Percentiles rank a stretch among this genome's conserved stretches.
These are phyloP conservation scores for Cantharis flavilabris DNA, from an alignment of 2,888 invertebrate species.

Conservation along the genomic window DNA sequence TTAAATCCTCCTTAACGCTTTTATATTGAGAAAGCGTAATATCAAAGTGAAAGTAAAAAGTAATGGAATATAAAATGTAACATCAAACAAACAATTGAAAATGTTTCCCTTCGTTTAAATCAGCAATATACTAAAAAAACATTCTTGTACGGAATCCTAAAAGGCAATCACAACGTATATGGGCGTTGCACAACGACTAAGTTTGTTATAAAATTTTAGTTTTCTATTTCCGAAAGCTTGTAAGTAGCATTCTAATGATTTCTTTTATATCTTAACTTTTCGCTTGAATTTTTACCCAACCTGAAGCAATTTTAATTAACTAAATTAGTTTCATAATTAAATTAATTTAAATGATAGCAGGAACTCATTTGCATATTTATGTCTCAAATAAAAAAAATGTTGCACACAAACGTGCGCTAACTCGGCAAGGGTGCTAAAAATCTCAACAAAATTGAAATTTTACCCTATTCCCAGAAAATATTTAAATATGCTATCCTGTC, in stretches of 20 bases:
- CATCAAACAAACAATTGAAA: slow-evolving; percentile 27
- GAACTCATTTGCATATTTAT: background rate
- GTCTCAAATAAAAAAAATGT: background rate
- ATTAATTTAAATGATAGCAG: background rate
- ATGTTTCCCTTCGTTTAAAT: slow-evolving; percentile 30
- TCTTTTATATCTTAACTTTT: background rate
- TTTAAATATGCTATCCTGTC: background rate
- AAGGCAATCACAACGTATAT: slow-evolving; percentile 32
- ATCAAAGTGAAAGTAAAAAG: background rate
- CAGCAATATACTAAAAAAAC: slow-evolving; percentile 29
- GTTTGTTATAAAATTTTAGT: background rate
- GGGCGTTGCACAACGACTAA: slow-evolving; percentile 24
- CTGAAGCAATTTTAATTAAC: background rate
- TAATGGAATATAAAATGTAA: slow-evolving; percentile 19
- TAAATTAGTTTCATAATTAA: background rate
- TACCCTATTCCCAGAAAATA: background rate
- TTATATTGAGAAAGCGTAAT: background rate
- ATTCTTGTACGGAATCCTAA: slow-evolving; percentile 29
- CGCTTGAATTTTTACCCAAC: background rate
- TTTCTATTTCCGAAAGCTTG: background rate
- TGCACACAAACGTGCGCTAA: background rate
- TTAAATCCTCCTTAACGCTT: background rate
- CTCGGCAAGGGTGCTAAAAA: background rate
- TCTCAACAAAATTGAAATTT: background rate
- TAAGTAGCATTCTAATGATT: background rate